Percentiles rank a stretch among this genome's conserved stretches.
Evolutionary conservation across 2,113 vertebrate species (phyloP).

Genomic region (Macrotus californicus): DNA sequence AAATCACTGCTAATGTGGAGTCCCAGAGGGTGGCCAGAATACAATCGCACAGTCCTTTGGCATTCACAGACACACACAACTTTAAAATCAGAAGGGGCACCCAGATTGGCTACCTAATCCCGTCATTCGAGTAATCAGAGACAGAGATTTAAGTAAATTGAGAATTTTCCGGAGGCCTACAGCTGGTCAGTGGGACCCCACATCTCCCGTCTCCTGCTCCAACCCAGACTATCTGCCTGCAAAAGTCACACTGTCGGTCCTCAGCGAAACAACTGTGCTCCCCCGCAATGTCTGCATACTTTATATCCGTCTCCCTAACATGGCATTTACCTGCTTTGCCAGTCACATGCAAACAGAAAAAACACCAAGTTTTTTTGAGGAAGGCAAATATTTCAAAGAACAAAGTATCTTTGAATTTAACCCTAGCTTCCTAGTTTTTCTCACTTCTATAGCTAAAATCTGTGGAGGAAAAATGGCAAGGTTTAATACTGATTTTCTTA

Average conservation of each 20-base stretch:
- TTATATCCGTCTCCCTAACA: neutral
- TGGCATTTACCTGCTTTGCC: neutral
- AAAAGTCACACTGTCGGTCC: neutral
- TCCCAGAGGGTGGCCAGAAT: neutral
- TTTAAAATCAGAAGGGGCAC: neutral
- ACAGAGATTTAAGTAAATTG: neutral
- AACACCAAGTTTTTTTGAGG: neutral
- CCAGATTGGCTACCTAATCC: rapidly evolving
- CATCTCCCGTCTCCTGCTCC: neutral
- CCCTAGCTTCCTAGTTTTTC: neutral
- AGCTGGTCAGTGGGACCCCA: neutral
- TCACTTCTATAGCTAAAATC: neutral
- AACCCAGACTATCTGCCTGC: neutral
- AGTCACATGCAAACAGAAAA: neutral
- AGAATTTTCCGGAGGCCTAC: neutral
- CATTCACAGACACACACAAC: neutral
- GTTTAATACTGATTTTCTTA: neutral
- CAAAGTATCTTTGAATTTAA: neutral
- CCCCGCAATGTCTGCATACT: neutral
- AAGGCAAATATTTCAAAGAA: neutral
- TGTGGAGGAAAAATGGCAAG: neutral
- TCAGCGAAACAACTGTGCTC: neutral
- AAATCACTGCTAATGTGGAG: neutral
- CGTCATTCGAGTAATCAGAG: neutral
- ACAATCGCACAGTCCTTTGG: neutral